phyloP scores from a whole-genome alignment of 92 coral and sea anemone species.

The Parazoanthus atlanticus region DNA sequence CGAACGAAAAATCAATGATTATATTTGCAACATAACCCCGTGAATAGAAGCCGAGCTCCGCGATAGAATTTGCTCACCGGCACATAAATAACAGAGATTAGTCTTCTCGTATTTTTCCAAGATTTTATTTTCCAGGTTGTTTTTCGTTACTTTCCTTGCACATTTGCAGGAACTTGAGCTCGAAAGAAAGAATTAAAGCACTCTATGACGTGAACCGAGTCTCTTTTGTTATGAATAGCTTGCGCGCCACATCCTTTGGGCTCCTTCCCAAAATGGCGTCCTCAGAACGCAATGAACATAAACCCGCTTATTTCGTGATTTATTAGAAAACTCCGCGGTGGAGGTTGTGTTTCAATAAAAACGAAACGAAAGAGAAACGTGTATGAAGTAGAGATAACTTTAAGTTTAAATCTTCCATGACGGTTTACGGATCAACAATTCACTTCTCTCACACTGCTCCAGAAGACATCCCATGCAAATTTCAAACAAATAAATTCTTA shows the following conservation, averaged over 20 bases:
- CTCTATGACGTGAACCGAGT: slow-evolving; percentile 42
- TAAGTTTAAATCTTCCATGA: slow-evolving; percentile 27
- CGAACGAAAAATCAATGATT: slow-evolving; percentile 51
- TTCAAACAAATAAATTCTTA: slow-evolving; percentile 45
- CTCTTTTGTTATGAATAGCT: slow-evolving; percentile 52
- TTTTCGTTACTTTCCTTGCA: slow-evolving; percentile 8
- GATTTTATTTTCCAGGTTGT: background rate
- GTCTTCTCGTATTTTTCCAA: slow-evolving; percentile 13
- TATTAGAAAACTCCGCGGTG: background rate
- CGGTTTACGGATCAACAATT: slow-evolving; percentile 46
- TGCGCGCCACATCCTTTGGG: slow-evolving; percentile 51
- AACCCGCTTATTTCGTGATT: slow-evolving; percentile 13
- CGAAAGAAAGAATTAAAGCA: slow-evolving; percentile 40
- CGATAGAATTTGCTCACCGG: slow-evolving; percentile 39
- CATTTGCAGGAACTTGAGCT: slow-evolving; percentile 37
- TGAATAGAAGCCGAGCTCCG: slow-evolving; percentile 49
- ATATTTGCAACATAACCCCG: slow-evolving; percentile 48
- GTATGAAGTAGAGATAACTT: slow-evolving; percentile 20
- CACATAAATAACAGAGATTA: slow-evolving; percentile 24
- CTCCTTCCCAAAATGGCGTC: slow-evolving; percentile 54
- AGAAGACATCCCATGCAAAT: slow-evolving; percentile 47
- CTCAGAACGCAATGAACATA: slow-evolving; percentile 29
- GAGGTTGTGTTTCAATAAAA: background rate
- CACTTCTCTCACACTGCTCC: slow-evolving; percentile 26
- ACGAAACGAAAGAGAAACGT: slow-evolving; percentile 1